Base-by-base conservation (phyloP, 1,140 invertebrate genomes). In the Lepidurus couesii region DNA sequence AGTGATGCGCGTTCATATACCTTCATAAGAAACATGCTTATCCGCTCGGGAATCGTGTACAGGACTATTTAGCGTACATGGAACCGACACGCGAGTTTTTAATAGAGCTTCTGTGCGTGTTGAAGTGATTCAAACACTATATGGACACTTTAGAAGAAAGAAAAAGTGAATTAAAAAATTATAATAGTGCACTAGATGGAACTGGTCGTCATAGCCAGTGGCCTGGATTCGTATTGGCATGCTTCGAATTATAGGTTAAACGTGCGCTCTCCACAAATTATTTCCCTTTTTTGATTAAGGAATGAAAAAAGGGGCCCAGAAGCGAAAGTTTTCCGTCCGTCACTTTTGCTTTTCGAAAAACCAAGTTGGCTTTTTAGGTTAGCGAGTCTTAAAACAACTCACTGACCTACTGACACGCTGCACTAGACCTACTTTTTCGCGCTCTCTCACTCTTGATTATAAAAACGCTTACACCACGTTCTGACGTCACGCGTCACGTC, bases 371-470 rank as follows among this genome's bases (percentile, higher is more conserved):
- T 65, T 65, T 21, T 65, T 65, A 65, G 53, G 53, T 65, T 65
- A n/a, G 53, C 6, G 53, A 9, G 53, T 65, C 21, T 65, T 65
- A 65, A 65, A n/a, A 65, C 16, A 34, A 34, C 34, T 34, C 34
- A 65, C 53, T 65, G 53, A 65, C 53, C 53, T 65, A 65, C 53
- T 65, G 21, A 65, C 53, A 65, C 21, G 16, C 53, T 65, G 53
- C 53, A 65, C 53, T 65, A 65, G 53, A 65, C 53, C 53, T 65
- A 65, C 53, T 65, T 65, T 65, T 65, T 13, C 16, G 7, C 9
- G 53, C 53, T 65, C 34, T 3, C 34, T 34, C 34, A 34, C 34
- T 65, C 16, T 65, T 65, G 21, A 65, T 13, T n/a, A 65, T n/a
- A 47, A 7, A 21, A 65, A 65, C 53, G 13, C 53, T 9, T 65